Base-by-base conservation (phyloP, 2,888 invertebrate genomes). In the Brassicogethes aeneus region DNA sequence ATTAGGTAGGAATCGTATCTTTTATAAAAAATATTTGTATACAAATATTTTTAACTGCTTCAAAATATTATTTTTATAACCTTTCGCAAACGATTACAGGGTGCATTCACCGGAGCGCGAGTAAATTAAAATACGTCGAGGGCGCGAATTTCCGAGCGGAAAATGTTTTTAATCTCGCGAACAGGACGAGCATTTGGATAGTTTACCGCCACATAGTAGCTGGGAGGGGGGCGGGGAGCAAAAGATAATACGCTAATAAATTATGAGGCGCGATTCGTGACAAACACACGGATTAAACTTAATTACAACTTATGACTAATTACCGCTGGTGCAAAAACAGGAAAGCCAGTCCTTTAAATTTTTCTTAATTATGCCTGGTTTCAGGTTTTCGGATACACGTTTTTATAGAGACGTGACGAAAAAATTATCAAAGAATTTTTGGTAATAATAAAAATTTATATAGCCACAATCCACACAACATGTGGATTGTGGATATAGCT, bases 291-390 rank as follows among this genome's bases (percentile, higher is more conserved):
- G 43, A 46, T 43, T 45, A 40, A 49, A 46, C 53, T 55, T 54
- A 55, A 55, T 55, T 55, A 55, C 52, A 43, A 55, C 52, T 50
- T 54, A 55, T 55, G 53, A 55, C 52, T 55, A 53, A 55, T 55
- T 55, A 53, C 51, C 44, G 35, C 41, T 43, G 40, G 44, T 45
- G 46, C 45, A 46, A 36, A 23, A 23, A 23, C 23, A 5, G 23
- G 23, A 23, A 23, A 23, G 23, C 23, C 10, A n/a, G 5, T 23
- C 23, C 10, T 23, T 23, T 23, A 23, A 23, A 23, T 23, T 23
- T 23, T 23, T 10, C 5, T 10, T 23, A 10, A 23, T 23, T 23
- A 23, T 23, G 23, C 10, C 10, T 23, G 10, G 23, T 5, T n/a
- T n/a, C n/a, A n/a, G n/a, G n/a, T n/a, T n/a, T n/a, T n/a, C n/a